Percentiles rank a stretch among this genome's conserved stretches.
Evolutionary conservation across 1,140 invertebrate genomes (phyloP).

Genomic region (Drosophila elegans): DNA sequence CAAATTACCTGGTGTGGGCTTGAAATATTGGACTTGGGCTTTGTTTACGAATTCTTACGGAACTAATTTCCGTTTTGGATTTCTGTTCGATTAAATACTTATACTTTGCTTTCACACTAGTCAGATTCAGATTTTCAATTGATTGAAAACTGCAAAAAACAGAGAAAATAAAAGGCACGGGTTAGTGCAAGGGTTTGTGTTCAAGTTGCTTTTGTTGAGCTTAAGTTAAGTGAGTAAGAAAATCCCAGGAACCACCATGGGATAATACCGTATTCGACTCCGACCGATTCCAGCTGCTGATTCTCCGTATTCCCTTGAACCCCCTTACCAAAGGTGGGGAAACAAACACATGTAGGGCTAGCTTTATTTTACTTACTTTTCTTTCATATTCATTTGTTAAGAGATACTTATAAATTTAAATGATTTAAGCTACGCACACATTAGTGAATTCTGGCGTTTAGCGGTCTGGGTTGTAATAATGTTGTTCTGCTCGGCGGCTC

Average conservation of each 20-base stretch:
- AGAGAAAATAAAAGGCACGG: conserved; percentile 74
- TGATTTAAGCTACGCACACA: conserved; percentile 77
- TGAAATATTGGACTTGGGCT: conserved; percentile 26
- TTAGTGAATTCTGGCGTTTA: conserved; percentile 46
- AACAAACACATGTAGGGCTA: conserved; percentile 73
- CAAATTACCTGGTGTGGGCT: conserved; percentile 68
- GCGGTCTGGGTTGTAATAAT: conserved; percentile 29
- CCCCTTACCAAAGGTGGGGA: conserved; percentile 82
- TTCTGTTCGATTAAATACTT: conserved; percentile 49
- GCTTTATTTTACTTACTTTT: conserved; percentile 81
- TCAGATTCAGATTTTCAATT: conserved; percentile 74
- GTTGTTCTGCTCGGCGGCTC: conserved; percentile 7
- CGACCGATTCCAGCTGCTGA: conserved; percentile 16
- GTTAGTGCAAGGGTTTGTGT: conserved; percentile 64
- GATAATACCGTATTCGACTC: conserved; percentile 26
- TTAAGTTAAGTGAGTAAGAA: conserved; percentile 39
- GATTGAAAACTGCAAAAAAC: conserved; percentile 83
- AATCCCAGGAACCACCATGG: conserved; percentile 68
- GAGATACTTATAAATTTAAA: conserved; percentile 77
- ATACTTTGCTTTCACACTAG: conserved; percentile 48
- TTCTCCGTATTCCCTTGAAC: conserved; percentile 59
- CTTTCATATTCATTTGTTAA: conserved; percentile 77
- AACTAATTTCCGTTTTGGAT: conserved; percentile 45
- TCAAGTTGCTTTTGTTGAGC: conserved; percentile 39
- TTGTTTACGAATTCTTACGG: conserved; percentile 35